These are phyloP conservation scores for Heliconius hortense DNA, from an alignment of 2,888 invertebrate species.

Conservation along the genomic window DNA sequence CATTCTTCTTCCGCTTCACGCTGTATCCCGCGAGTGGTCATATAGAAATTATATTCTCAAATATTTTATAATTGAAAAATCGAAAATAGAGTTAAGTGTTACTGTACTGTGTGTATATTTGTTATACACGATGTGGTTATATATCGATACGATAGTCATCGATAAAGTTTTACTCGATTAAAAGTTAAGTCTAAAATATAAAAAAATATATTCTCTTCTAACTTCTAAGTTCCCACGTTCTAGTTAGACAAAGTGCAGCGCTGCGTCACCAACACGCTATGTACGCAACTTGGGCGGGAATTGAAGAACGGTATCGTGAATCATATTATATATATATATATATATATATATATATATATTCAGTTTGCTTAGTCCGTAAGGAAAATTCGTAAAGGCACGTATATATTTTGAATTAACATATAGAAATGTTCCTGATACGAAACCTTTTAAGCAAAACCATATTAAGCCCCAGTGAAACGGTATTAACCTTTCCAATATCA, in stretches of 20 bases:
- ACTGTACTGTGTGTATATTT: not conserved
- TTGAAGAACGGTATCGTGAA: not conserved
- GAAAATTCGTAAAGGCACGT: not conserved
- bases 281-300: not conserved
- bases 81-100: too few species aligned
- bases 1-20: too few species aligned
- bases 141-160: not conserved
- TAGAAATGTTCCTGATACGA: constrained; percentile 13
- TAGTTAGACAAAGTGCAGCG: not conserved
- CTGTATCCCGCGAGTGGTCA: too few species aligned
- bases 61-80: too few species aligned
- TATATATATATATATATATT: too few species aligned
- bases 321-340: not conserved
- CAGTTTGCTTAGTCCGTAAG: not conserved
- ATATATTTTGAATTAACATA: not conserved
- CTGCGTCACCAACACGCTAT: not conserved
- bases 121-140: not conserved
- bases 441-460: constrained; percentile 16
- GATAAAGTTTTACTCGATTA: not conserved
- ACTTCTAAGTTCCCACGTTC: constrained; percentile 7
- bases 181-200: not conserved
- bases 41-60: too few species aligned
- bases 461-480: not conserved
- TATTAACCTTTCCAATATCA: constrained; percentile 24
- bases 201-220: too few species aligned